Percentiles rank a stretch among this genome's conserved stretches.
Conservation (phyloP, 2,113 vertebrate species). For the Crotalus viridis region DNA sequence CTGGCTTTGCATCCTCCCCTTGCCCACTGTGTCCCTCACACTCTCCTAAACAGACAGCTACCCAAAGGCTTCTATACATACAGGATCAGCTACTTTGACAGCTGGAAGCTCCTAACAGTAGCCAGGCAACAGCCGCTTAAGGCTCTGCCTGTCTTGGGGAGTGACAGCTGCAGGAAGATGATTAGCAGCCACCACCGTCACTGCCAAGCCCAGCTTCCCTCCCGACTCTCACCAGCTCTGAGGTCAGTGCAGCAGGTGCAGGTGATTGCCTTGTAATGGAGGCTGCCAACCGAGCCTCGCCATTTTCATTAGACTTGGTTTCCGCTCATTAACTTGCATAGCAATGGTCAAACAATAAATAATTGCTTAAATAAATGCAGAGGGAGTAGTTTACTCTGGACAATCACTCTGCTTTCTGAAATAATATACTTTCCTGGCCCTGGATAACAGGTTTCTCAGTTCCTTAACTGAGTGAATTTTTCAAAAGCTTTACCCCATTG, state of each 20-base stretch:
- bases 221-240: neutral
- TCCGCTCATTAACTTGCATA: neutral
- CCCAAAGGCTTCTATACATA: neutral
- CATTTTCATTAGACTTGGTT: neutral
- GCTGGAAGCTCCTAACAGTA: neutral
- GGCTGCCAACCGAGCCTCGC: neutral
- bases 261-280: neutral
- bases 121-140: neutral
- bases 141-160: neutral
- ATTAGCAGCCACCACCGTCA: neutral
- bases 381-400: neutral
- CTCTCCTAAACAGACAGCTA: neutral
- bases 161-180: neutral
- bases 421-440: neutral
- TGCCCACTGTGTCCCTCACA: neutral
- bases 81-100: neutral
- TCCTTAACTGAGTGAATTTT: neutral
- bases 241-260: slow-evolving; percentile 1
- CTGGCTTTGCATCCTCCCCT: neutral
- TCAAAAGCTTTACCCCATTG: neutral
- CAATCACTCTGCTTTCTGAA: neutral
- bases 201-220: neutral
- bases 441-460: neutral
- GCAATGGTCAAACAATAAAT: neutral
- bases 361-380: neutral